A percentile compares a stretch with the other conserved stretches of the same genome.
Evolutionary conservation across 2,888 invertebrate species (phyloP).

Genomic region (Cataglyphis livida): DNA sequence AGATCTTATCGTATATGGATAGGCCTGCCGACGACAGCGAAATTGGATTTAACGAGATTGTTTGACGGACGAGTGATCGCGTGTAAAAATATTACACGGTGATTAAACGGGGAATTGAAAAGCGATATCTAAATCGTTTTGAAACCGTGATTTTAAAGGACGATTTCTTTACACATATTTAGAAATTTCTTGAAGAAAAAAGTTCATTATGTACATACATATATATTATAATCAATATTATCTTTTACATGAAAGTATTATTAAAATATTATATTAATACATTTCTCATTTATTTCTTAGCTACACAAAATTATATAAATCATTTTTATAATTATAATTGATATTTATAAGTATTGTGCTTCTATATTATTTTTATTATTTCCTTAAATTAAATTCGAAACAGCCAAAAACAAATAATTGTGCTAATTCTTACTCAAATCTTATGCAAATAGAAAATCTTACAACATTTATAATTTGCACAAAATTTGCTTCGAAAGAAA

Average conservation of each 20-base stretch:
- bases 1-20: conserved; percentile 54
- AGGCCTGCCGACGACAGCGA: conserved; percentile 40
- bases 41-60: conserved; percentile 47
- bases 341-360: not conserved
- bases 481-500: not conserved
- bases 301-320: not conserved
- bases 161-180: not conserved
- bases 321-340: not conserved
- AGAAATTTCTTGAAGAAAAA: not conserved
- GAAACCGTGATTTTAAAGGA: not conserved
- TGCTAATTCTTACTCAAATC: not conserved
- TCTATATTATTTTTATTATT: not conserved
- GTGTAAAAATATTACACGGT: conserved; percentile 36
- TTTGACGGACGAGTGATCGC: conserved; percentile 30
- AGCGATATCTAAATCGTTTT: not conserved
- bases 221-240: not conserved
- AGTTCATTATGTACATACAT: not conserved
- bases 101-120: conserved; percentile 23
- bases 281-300: not conserved
- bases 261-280: not conserved
- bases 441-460: not conserved
- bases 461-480: not conserved
- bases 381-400: not conserved
- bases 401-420: not conserved
- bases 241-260: not conserved